phyloP scores from a whole-genome alignment of 1,140 invertebrate genomes.

The Aphelenchoides avenae region DNA sequence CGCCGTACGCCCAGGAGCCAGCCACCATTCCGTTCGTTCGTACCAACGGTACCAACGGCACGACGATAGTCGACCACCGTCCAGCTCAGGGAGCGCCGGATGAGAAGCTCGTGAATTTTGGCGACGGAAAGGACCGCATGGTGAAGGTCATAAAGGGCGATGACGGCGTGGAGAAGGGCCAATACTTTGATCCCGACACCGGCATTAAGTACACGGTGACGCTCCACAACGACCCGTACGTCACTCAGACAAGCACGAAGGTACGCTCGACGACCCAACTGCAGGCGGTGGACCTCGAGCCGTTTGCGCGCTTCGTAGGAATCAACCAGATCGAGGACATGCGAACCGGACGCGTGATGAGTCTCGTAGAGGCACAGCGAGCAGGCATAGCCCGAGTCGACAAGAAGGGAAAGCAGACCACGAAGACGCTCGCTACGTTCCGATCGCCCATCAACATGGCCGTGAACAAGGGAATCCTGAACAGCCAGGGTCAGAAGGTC shows the following conservation, averaged over 20 bases:
- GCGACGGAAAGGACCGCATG: conserved; percentile 48
- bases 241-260: conserved; percentile 57
- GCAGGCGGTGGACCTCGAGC: conserved; percentile 57
- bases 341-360: conserved; percentile 51
- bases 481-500: conserved; percentile 52
- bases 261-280: conserved; percentile 57
- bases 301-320: conserved; percentile 57
- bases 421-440: conserved; percentile 55
- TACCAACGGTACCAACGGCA: not conserved
- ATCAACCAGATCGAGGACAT: conserved; percentile 57
- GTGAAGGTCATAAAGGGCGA: conserved; percentile 44
- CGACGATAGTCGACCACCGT: not conserved
- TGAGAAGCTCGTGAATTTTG: conserved; percentile 56
- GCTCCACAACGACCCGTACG: conserved; percentile 51
- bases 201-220: conserved; percentile 69
- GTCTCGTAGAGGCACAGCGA: conserved; percentile 52
- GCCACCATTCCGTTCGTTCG: conserved; percentile 1
- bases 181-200: conserved; percentile 74
- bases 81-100: no score
- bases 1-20: conserved; percentile 47
- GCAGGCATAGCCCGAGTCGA: conserved; percentile 56
- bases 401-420: conserved; percentile 57
- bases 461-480: conserved; percentile 52
- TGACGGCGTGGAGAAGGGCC: conserved; percentile 66
- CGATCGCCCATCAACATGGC: conserved; percentile 57